These are phyloP conservation scores for Sturnus vulgaris DNA, from an alignment of 2,113 vertebrate genomes.

Conservation along the genomic window DNA sequence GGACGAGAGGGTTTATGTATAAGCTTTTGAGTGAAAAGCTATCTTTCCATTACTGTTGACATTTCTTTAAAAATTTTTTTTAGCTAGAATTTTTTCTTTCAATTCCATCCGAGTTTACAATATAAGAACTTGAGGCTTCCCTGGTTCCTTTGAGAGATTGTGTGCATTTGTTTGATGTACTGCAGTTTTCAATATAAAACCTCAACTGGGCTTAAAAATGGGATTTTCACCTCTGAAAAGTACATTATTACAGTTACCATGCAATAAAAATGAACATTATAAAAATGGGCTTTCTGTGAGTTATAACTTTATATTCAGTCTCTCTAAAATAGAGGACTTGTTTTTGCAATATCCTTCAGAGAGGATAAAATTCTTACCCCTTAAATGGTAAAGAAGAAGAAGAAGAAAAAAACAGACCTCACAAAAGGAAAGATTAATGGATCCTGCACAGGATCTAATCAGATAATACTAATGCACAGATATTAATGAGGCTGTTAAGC, in stretches of 20 bases:
- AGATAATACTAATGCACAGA: neutral
- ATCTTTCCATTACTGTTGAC: neutral
- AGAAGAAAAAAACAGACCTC: neutral
- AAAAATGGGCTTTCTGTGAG: slow-evolving; percentile 10
- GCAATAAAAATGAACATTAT: slow-evolving; percentile 23
- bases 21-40: neutral
- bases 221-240: slow-evolving; percentile 35
- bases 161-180: slow-evolving; percentile 11
- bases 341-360: slow-evolving; percentile 5
- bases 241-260: neutral
- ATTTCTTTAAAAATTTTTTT: neutral
- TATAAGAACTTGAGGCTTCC: neutral
- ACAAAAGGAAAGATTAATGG: neutral
- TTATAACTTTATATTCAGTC: neutral
- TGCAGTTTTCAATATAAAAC: slow-evolving; percentile 33
- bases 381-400: neutral
- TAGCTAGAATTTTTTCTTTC: slow-evolving; percentile 22
- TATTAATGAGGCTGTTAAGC: neutral
- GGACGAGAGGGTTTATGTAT: neutral
- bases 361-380: neutral
- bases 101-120: slow-evolving; percentile 9
- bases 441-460: neutral
- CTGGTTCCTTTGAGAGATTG: slow-evolving; percentile 33
- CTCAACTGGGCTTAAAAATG: slow-evolving; percentile 36
- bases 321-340: neutral